These are phyloP conservation scores for Habrosyne pyritoides DNA, from an alignment of 2,888 invertebrate species.

Conservation along the genomic window DNA sequence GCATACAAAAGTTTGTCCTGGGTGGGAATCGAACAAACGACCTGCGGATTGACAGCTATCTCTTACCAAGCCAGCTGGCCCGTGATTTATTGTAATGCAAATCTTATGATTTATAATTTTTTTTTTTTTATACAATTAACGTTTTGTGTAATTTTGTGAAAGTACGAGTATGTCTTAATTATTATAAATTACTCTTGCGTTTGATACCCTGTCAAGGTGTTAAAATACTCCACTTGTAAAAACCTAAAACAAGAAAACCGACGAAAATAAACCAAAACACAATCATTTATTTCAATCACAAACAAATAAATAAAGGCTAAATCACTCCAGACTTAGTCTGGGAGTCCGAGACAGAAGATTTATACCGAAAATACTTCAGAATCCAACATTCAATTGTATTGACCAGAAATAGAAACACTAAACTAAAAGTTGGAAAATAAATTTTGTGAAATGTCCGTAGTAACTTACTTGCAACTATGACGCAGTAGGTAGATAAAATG, in stretches of 20 bases:
- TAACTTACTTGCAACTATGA: constrained; percentile 24
- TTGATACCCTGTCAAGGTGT: no score
- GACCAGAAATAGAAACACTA: constrained; percentile 54
- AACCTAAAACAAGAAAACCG: background rate
- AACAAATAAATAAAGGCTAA: constrained; percentile 20
- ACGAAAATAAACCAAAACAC: background rate
- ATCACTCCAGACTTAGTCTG: constrained; percentile 24
- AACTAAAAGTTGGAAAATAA: constrained; percentile 64
- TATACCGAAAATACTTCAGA: constrained; percentile 38
- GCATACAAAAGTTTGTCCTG: no score
- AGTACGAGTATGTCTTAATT: no score
- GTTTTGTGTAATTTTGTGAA: no score
- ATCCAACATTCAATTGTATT: constrained; percentile 50
- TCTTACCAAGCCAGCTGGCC: no score
- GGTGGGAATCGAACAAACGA: no score
- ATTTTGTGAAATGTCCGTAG: constrained; percentile 52
- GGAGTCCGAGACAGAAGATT: background rate
- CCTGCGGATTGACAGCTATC: no score
- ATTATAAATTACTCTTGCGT: no score
- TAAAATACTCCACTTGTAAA: no score
- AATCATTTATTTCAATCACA: constrained; percentile 14
- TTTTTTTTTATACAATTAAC: no score
- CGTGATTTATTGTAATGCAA: no score
- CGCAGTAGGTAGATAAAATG: background rate
- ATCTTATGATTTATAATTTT: no score